These are phyloP conservation scores for Lordiphosa stackelbergi DNA, from an alignment of 1,140 invertebrate species.

Conservation along the genomic window DNA sequence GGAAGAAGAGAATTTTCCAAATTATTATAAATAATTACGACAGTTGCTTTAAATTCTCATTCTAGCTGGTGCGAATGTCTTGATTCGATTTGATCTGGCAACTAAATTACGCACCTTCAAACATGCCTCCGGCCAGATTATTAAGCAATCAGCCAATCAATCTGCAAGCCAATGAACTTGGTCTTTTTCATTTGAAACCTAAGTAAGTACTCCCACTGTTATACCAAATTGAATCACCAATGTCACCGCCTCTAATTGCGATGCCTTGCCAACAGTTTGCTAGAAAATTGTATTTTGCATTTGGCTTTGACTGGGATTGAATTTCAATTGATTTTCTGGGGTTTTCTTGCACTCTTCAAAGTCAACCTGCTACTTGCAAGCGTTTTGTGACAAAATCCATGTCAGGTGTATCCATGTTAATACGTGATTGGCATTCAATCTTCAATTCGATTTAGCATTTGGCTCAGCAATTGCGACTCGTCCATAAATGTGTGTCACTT, in stretches of 20 bases:
- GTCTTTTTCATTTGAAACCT: neutral
- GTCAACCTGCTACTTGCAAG: slow-evolving; percentile 47
- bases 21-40: slow-evolving; percentile 59
- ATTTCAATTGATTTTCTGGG: slow-evolving; percentile 59
- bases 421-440: slow-evolving; percentile 65
- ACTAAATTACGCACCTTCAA: slow-evolving; percentile 27
- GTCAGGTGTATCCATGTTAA: slow-evolving; percentile 56
- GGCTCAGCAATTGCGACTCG: slow-evolving; percentile 51
- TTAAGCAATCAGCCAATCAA: slow-evolving; percentile 71
- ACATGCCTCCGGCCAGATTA: slow-evolving; percentile 45
- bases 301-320: slow-evolving; percentile 33
- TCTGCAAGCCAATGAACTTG: slow-evolving; percentile 68
- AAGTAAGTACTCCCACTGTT: neutral
- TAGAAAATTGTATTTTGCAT: slow-evolving; percentile 44
- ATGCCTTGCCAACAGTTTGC: slow-evolving; percentile 37
- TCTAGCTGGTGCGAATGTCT: slow-evolving; percentile 32
- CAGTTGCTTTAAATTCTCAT: slow-evolving; percentile 16
- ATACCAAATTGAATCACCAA: slow-evolving; percentile 45
- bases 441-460: slow-evolving; percentile 3
- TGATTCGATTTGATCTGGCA: slow-evolving; percentile 44
- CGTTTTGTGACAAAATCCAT: slow-evolving; percentile 64
- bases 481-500: slow-evolving; percentile 65
- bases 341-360: slow-evolving; percentile 47
- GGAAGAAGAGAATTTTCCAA: slow-evolving; percentile 40
- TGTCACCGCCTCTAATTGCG: slow-evolving; percentile 62